phyloP scores from a whole-genome alignment of 2,888 invertebrate species.

The Thyatira batis region DNA sequence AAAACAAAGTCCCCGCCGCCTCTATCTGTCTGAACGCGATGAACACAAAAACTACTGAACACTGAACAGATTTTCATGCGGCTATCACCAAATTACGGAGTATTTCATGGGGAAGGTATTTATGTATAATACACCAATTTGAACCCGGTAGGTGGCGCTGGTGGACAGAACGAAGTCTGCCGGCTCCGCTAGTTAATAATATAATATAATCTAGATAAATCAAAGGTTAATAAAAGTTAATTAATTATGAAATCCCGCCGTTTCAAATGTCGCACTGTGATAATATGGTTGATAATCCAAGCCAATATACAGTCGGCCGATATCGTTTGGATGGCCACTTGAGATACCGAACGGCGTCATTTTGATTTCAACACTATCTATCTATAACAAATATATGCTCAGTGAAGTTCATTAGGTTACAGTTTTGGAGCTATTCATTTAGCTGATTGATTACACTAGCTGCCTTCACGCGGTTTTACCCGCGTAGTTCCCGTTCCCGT shows the following conservation, averaged over 20 bases:
- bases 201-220: neutral
- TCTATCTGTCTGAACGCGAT: too few relatives aligned
- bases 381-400: constrained; percentile 2
- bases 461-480: too few relatives aligned
- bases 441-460: neutral
- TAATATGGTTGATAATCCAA: constrained; percentile 28
- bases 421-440: neutral
- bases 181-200: too few relatives aligned
- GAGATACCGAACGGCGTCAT: constrained; percentile 51
- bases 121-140: too few relatives aligned
- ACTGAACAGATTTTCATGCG: too few relatives aligned
- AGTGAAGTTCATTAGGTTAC: constrained; percentile 2
- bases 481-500: too few relatives aligned
- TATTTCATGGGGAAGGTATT: too few relatives aligned
- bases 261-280: constrained; percentile 13
- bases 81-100: too few relatives aligned
- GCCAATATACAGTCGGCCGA: constrained; percentile 33
- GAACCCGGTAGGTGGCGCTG: too few relatives aligned
- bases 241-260: constrained; percentile 11
- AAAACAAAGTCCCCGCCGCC: too few relatives aligned
- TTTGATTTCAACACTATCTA: constrained; percentile 46
- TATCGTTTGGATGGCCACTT: constrained; percentile 46
- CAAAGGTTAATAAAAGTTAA: constrained; percentile 10
- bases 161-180: too few relatives aligned
- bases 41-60: too few relatives aligned